Percentiles rank a stretch among this genome's conserved stretches.
These are phyloP conservation scores for Hofmannophila pseudospretella DNA, from an alignment of 2,888 invertebrate genomes.

Conservation along the genomic window DNA sequence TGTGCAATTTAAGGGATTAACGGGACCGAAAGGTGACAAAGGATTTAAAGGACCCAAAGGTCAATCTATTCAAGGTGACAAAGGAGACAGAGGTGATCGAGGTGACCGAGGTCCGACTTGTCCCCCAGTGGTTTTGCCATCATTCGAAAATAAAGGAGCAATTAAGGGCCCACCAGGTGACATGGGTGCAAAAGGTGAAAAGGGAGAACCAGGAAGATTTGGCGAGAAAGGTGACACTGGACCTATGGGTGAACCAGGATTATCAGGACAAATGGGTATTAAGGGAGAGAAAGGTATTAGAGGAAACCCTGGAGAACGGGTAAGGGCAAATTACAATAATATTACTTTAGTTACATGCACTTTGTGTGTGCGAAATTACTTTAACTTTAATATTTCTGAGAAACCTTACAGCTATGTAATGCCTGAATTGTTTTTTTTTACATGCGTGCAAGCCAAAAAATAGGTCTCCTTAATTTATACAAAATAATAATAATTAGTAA, in stretches of 20 bases:
- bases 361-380: no score
- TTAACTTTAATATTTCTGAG: no score
- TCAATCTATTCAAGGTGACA: conserved; percentile 68
- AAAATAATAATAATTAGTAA: no score
- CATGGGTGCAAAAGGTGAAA: conserved; percentile 79
- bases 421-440: no score
- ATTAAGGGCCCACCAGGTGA: conserved; percentile 65
- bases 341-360: not conserved
- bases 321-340: no score
- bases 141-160: conserved; percentile 54
- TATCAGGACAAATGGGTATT: conserved; percentile 79
- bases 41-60: conserved; percentile 82
- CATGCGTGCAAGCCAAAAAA: no score
- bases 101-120: conserved; percentile 73
- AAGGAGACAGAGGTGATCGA: conserved; percentile 79
- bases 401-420: no score
- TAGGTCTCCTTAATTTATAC: no score
- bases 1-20: conserved; percentile 74
- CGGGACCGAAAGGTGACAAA: conserved; percentile 83
- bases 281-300: conserved; percentile 94
- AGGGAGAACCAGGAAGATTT: conserved; percentile 77
- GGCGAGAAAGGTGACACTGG: conserved; percentile 86
- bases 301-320: conserved; percentile 89
- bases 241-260: conserved; percentile 83
- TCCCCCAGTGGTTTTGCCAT: conserved; percentile 32